Percentiles rank a stretch among this genome's conserved stretches.
These are phyloP conservation scores for Cyphomyrmex costatus DNA, from an alignment of 1,140 invertebrate species.

Conservation along the genomic window DNA sequence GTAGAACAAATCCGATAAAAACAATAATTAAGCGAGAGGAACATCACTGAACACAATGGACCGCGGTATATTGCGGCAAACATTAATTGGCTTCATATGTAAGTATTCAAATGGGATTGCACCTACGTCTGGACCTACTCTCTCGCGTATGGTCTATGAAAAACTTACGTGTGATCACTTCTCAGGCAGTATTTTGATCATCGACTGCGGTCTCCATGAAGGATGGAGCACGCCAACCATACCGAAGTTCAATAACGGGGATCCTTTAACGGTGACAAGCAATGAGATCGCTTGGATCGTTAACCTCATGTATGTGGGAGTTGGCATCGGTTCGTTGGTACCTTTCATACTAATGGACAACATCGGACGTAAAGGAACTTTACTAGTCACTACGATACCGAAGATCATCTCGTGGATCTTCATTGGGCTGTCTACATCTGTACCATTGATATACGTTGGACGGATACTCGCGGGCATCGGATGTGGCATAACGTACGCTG, in stretches of 20 bases:
- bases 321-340: constrained; percentile 82
- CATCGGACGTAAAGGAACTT: constrained; percentile 87
- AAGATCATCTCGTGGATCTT: constrained; percentile 88
- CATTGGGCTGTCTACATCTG: constrained; percentile 83
- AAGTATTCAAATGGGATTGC: constrained; percentile 74
- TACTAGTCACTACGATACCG: constrained; percentile 86
- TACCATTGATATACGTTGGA: constrained; percentile 83
- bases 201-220: constrained; percentile 84
- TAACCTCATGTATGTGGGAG: constrained; percentile 84
- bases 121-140: neutral
- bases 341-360: constrained; percentile 87
- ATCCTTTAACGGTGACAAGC: constrained; percentile 77
- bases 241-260: constrained; percentile 81
- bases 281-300: constrained; percentile 81
- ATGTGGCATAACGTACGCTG: constrained; percentile 85
- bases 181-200: constrained; percentile 84
- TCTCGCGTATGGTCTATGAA: neutral
- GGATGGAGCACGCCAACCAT: constrained; percentile 85
- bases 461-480: constrained; percentile 86
- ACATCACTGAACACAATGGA: constrained; percentile 71
- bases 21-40: constrained; percentile 17
- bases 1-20: constrained; percentile 6
- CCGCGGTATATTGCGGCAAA: constrained; percentile 80
- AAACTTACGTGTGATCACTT: constrained; percentile 15
- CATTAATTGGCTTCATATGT: constrained; percentile 82